phyloP scores from a whole-genome alignment of 2,797 vertebrate genomes.

The Adelosebastes latens region DNA sequence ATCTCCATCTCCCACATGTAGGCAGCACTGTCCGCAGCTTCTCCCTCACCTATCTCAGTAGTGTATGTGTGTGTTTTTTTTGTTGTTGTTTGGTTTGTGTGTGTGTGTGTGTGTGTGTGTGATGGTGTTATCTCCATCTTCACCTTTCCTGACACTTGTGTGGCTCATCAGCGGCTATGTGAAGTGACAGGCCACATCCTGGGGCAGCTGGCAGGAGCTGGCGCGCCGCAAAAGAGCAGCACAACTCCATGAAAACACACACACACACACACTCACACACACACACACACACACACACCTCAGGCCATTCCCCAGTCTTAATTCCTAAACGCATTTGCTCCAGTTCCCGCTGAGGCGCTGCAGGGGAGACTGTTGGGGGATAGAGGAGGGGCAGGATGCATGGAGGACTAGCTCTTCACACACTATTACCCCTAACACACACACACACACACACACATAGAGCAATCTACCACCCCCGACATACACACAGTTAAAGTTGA shows the following conservation, averaged over 20 bases:
- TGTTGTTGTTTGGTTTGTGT: background rate
- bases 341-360: constrained; percentile 92
- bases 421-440: constrained; percentile 85
- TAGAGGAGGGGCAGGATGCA: constrained; percentile 75
- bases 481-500: constrained; percentile 70
- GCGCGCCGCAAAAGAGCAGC: constrained; percentile 93
- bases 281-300: constrained; percentile 72
- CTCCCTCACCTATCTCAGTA: constrained; percentile 8
- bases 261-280: constrained; percentile 80
- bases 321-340: constrained; percentile 99
- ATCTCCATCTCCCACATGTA: background rate
- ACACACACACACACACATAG: constrained; percentile 23
- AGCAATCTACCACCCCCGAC: constrained; percentile 35
- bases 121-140: constrained; percentile 86
- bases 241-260: constrained; percentile 76
- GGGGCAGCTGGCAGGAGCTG: constrained; percentile 90
- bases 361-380: constrained; percentile 84
- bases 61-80: background rate
- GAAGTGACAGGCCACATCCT: constrained; percentile 99
- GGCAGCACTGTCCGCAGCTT: background rate
- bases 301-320: constrained; percentile 83
- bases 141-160: constrained; percentile 96
- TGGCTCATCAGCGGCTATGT: constrained; percentile 94
- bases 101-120: constrained; percentile 1
- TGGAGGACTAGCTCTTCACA: constrained; percentile 86